Evolutionary conservation across 1,140 invertebrate species (phyloP).

Genomic region (Trinorchestia longiramus): DNA sequence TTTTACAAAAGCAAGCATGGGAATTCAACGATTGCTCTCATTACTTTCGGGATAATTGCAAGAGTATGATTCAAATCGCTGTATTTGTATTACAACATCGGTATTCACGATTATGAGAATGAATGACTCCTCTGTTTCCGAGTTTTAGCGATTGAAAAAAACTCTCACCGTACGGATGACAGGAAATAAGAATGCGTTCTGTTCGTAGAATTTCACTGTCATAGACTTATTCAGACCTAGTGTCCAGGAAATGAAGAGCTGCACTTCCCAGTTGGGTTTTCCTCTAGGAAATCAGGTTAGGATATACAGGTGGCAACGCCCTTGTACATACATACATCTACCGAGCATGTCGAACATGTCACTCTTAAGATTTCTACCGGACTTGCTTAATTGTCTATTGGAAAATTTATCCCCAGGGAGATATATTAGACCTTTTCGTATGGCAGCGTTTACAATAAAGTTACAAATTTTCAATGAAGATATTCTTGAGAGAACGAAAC

Average conservation of each 20-base stretch:
- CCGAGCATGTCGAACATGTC: not conserved
- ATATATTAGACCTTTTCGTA: not conserved
- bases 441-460: not conserved
- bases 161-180: not conserved
- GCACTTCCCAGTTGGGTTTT: not conserved
- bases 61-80: not conserved
- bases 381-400: too few species aligned
- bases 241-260: not conserved
- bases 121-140: not conserved
- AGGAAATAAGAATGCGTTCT: not conserved
- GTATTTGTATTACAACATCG: not conserved
- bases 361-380: not conserved
- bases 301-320: not conserved
- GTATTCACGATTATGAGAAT: not conserved
- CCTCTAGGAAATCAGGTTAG: not conserved
- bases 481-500: not conserved
- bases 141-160: not conserved
- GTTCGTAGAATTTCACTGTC: not conserved
- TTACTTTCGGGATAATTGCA: not conserved
- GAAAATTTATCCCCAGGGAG: too few species aligned
- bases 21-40: not conserved
- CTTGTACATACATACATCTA: not conserved
- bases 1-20: not conserved
- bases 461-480: not conserved
- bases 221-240: not conserved